Evolutionary conservation across 2,113 vertebrate genomes (phyloP).

Genomic region (Chunga burmeisteri): DNA sequence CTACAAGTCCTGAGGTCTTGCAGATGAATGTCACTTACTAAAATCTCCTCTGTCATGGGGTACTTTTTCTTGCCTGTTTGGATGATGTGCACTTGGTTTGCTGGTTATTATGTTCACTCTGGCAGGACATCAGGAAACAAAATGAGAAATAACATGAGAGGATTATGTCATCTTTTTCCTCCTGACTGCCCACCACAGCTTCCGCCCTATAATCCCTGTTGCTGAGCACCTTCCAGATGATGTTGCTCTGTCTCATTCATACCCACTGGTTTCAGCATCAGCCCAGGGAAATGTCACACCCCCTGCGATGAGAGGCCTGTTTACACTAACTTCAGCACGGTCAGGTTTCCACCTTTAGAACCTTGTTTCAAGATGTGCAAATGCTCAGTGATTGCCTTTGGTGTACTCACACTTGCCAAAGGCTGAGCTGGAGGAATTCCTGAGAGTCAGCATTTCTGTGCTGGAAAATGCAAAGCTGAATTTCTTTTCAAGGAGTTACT

Average conservation of each 20-base stretch:
- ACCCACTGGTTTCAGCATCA: not conserved
- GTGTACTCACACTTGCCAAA: not conserved
- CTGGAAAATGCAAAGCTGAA: not conserved
- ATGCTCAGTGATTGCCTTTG: not conserved
- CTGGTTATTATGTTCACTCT: conserved; percentile 3
- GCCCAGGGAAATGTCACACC: not conserved
- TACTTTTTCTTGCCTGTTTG: not conserved
- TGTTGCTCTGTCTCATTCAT: not conserved
- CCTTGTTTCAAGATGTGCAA: not conserved
- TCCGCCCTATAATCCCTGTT: not conserved
- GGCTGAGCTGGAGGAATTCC: conserved; percentile 2
- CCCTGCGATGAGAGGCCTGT: not conserved
- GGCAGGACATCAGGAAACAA: conserved; percentile 28
- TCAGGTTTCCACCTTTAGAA: not conserved
- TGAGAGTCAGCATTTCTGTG: conserved; percentile 6
- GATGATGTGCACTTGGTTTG: not conserved
- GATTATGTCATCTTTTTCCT: conserved; percentile 46
- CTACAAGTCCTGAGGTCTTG: not conserved
- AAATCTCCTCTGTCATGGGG: not conserved
- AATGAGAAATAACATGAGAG: not conserved
- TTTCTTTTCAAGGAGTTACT: not conserved
- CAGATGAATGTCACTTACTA: not conserved
- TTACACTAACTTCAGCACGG: not conserved
- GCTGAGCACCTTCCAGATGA: conserved; percentile 1
- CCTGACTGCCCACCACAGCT: not conserved